Evolutionary conservation across 2,113 vertebrate species (phyloP).

Genomic region (Osmerus eperlanus): DNA sequence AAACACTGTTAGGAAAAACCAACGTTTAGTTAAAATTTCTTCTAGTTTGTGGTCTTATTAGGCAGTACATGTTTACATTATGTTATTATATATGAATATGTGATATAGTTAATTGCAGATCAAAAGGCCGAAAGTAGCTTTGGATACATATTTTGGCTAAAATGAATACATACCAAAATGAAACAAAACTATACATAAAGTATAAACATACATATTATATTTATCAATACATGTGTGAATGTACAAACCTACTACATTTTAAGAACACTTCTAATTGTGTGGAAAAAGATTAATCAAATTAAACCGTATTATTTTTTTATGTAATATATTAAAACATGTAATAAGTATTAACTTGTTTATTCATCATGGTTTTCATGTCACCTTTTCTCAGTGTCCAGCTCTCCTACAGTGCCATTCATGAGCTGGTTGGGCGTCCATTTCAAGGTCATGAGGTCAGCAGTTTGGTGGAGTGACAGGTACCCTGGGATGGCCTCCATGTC

Average conservation of each 20-base stretch:
- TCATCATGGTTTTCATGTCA: constrained; percentile 37
- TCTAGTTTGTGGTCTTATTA: too few species aligned
- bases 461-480: constrained; percentile 94
- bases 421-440: constrained; percentile 99
- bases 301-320: too few species aligned
- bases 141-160: too few species aligned
- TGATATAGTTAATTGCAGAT: too few species aligned
- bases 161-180: too few species aligned
- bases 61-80: too few species aligned
- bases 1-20: constrained; percentile 73
- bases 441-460: constrained; percentile 92
- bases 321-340: neutral
- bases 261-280: neutral
- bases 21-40: neutral
- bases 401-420: constrained; percentile 94
- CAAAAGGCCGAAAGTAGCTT: too few species aligned
- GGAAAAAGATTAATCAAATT: neutral
- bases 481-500: constrained; percentile 96
- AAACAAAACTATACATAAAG: too few species aligned
- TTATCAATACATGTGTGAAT: neutral
- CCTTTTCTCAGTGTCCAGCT: constrained; percentile 96
- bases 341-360: neutral
- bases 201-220: neutral
- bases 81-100: too few species aligned
- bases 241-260: too few species aligned